These are phyloP conservation scores for Eubasilissa splendida DNA, from an alignment of 2,888 invertebrate genomes.

Conservation along the genomic window DNA sequence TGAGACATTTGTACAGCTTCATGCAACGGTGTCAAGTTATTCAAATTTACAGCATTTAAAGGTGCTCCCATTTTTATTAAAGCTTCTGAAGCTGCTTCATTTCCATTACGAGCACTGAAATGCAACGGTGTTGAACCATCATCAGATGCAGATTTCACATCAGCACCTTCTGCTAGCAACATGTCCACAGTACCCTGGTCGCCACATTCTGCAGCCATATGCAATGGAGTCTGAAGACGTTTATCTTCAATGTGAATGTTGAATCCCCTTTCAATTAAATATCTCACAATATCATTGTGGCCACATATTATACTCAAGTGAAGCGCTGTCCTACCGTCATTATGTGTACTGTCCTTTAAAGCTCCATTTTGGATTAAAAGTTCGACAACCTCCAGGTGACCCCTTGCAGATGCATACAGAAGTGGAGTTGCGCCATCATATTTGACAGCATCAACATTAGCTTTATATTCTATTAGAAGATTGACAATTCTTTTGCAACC, in stretches of 20 bases:
- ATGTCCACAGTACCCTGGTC: background rate
- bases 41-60: background rate
- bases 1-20: background rate
- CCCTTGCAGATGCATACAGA: background rate
- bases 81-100: background rate
- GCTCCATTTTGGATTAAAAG: background rate
- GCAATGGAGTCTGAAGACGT: background rate
- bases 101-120: background rate
- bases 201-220: constrained; percentile 8
- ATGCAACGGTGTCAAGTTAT: constrained; percentile 7
- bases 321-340: background rate
- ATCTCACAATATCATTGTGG: background rate
- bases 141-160: background rate
- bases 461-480: constrained; percentile 8
- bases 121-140: constrained; percentile 13
- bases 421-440: constrained; percentile 21
- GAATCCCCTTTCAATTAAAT: background rate
- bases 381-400: background rate
- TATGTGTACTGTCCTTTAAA: background rate
- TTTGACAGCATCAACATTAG: background rate
- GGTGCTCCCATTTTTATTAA: constrained; percentile 5
- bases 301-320: background rate
- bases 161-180: background rate
- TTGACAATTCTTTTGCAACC: background rate
- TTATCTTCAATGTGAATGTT: constrained; percentile 1